Evolutionary conservation across 1,140 invertebrate species (phyloP), one percentile per base, ranked within the genome.

Genomic region (Zeugodacus cucurbitae): DNA sequence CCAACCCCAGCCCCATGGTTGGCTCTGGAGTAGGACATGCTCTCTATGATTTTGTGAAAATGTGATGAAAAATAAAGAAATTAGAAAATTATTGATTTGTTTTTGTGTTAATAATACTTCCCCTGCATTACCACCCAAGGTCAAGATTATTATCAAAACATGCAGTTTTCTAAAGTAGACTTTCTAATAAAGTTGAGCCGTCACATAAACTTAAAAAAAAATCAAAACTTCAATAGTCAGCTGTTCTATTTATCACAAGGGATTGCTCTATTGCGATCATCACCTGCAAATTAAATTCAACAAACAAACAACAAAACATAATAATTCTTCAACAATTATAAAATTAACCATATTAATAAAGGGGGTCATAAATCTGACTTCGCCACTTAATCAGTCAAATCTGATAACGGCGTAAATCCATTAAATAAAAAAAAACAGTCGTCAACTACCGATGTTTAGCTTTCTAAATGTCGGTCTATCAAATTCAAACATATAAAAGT

Each of bases 1-100:
- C 91, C 92, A 37, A 90, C 90, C 1, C 92, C 92, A 0, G 91
- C 91, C 11, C 92, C 92, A 57, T 93, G 92, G 92, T 64, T 90
- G 89, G 91, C 91, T 20, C 20, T 90, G 22, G 89, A 90, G n/a
- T 64, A 82, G 62, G 48, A 6, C 29, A 58, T 32, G 6, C 0
- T 17, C 14, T 54, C 3, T 54, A 37, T 54, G 74, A 0, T 22
- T 82, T 82, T 44, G 22, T 74, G 0, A 37, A 11, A 74, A 74
- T 74, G 29, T 37, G 29, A 37, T 14, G 58, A 62, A 0, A 26
- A 62, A 62, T 62, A 62, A 62, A 62, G 0, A 26, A 26, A n/a
- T 59, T 59, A 59, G 0, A 59, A 59, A 59, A 20, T 1, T 59
- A 54, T 54, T 62, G n/a, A 10, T 62, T 62, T n/a, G 58, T 22